These are phyloP conservation scores for Entomobrya multifasciata DNA, from an alignment of 2,888 invertebrate genomes.

Conservation along the genomic window DNA sequence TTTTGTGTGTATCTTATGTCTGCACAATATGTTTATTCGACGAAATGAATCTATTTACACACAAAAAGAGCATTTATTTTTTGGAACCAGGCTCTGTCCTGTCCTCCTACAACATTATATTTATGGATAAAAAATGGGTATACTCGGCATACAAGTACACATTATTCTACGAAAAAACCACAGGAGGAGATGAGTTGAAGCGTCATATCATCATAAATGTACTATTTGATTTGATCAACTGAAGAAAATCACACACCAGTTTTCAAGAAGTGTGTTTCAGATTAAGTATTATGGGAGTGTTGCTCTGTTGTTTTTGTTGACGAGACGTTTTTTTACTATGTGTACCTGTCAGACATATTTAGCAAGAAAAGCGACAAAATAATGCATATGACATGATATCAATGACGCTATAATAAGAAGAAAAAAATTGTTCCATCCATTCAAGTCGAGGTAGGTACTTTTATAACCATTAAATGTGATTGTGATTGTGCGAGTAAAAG, in stretches of 20 bases:
- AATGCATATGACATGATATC: not conserved
- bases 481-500: not conserved
- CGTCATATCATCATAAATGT: not conserved
- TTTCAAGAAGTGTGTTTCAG: not conserved
- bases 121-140: conserved; percentile 30
- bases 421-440: not conserved
- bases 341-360: not conserved
- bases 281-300: not conserved
- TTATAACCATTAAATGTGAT: not conserved
- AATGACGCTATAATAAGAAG: not conserved
- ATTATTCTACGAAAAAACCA: conserved; percentile 13
- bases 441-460: not conserved
- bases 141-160: not conserved
- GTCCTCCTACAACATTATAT: not conserved
- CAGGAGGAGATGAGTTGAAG: not conserved
- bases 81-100: not conserved
- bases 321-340: not conserved
- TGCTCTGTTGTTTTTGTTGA: conserved; percentile 10
- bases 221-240: not conserved
- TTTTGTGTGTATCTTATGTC: too few relatives aligned
- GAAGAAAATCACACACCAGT: not conserved
- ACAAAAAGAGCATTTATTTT: conserved; percentile 9
- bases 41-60: conserved; percentile 40
- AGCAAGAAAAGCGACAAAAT: conserved; percentile 8
- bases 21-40: not conserved